These are phyloP conservation scores for Meloidogyne chitwoodi DNA, from an alignment of 1,140 invertebrate genomes.

Conservation along the genomic window DNA sequence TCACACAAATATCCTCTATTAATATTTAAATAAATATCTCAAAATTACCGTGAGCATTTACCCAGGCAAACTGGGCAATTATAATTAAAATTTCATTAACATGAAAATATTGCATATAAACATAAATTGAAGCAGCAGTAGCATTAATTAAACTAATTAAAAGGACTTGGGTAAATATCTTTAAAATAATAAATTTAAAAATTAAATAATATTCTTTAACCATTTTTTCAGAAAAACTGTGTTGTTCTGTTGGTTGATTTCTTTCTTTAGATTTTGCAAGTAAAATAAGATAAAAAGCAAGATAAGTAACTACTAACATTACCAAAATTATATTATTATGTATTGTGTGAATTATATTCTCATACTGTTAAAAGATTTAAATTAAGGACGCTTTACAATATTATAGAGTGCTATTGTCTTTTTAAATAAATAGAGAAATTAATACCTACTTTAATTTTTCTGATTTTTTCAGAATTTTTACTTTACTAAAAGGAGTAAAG, in stretches of 20 bases:
- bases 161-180: background rate
- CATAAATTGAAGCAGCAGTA: background rate
- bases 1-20: too few species aligned
- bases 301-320: background rate
- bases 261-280: background rate
- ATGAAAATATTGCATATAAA: background rate
- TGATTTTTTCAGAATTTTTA: too few species aligned
- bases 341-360: conserved; percentile 1
- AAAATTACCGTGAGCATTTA: background rate
- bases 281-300: background rate
- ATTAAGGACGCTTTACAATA: too few species aligned
- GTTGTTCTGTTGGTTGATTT: background rate
- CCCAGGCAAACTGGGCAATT: background rate
- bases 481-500: too few species aligned
- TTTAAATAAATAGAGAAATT: too few species aligned
- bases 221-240: background rate
- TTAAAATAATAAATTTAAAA: background rate
- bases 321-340: conserved; percentile 7
- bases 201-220: background rate
- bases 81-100: background rate
- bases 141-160: background rate
- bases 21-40: too few species aligned
- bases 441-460: too few species aligned
- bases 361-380: background rate
- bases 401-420: too few species aligned